phyloP scores from a whole-genome alignment of 2,113 vertebrate species.

The Plectropomus leopardus region DNA sequence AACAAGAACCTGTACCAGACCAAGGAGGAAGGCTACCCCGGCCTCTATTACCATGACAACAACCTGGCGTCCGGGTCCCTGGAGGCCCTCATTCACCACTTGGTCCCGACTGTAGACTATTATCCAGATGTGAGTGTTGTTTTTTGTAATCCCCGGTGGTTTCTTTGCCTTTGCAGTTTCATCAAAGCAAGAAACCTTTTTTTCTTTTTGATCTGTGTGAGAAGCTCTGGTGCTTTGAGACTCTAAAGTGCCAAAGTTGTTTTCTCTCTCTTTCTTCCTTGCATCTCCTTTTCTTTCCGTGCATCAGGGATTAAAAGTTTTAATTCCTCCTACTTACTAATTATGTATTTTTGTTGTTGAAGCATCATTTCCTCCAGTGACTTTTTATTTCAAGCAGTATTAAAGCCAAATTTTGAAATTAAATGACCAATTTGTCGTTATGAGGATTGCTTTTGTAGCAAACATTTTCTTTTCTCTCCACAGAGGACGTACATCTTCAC shows the following conservation, averaged over 20 bases:
- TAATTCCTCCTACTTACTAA: not conserved
- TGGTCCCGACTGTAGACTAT: constrained; percentile 93
- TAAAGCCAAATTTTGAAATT: not conserved
- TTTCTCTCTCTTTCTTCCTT: constrained; percentile 10
- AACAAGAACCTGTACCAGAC: constrained; percentile 91
- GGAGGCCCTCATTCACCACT: constrained; percentile 94
- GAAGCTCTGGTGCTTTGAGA: constrained; percentile 3
- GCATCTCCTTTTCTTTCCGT: no score
- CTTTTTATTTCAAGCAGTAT: not conserved
- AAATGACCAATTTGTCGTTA: not conserved
- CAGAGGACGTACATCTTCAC: constrained; percentile 97
- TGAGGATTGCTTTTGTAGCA: not conserved
- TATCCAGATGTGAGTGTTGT: constrained; percentile 92
- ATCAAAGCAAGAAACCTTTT: not conserved
- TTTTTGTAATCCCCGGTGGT: not conserved
- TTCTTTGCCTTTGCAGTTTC: not conserved
- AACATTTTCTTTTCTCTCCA: constrained; percentile 16
- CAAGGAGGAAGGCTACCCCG: constrained; percentile 88
- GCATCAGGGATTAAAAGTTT: not conserved
- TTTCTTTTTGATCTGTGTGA: not conserved
- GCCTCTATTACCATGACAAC: constrained; percentile 92
- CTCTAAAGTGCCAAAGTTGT: no score
- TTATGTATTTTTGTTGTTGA: not conserved
- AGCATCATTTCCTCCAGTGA: not conserved
- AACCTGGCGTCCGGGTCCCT: constrained; percentile 93